Conservation (phyloP, 37 sponge, comb jelly and placozoan genomes). For the Axinella damicornis region DNA sequence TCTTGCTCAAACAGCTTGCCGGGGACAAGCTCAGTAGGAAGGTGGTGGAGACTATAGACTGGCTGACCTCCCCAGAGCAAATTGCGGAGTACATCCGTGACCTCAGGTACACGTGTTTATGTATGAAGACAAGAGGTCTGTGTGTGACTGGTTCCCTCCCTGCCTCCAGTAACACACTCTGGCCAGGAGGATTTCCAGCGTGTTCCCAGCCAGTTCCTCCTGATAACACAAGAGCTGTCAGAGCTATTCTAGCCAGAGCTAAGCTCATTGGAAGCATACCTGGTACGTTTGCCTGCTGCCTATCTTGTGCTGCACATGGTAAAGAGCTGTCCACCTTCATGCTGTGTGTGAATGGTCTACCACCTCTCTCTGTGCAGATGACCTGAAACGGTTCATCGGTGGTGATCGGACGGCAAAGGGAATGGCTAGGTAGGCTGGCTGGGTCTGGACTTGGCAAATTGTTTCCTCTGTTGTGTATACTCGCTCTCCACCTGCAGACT, state of each 20-base stretch:
- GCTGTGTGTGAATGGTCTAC: not conserved
- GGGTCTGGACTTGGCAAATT: not conserved
- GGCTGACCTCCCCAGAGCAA: constrained; percentile 61
- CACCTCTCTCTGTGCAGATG: constrained; percentile 36
- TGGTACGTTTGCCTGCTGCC: constrained; percentile 47
- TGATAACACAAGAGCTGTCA: constrained; percentile 5
- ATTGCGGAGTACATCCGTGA: constrained; percentile 44
- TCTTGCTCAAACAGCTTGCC: constrained; percentile 61
- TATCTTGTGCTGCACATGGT: no score
- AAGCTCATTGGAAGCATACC: constrained; percentile 77
- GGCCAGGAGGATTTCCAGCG: constrained; percentile 62
- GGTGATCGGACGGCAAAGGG: constrained; percentile 35
- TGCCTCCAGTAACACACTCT: constrained; percentile 35
- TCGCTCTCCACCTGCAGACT: constrained; percentile 26
- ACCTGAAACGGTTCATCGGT: constrained; percentile 60
- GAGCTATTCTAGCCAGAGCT: constrained; percentile 50
- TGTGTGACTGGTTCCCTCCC: not conserved
- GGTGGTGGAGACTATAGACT: constrained; percentile 48
- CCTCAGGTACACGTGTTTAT: not conserved
- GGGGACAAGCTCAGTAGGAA: constrained; percentile 64
- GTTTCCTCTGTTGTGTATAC: not conserved
- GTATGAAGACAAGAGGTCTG: not conserved
- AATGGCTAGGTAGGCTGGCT: constrained; percentile 40
- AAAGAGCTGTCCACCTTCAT: not conserved
- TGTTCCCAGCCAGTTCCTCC: not conserved